These are phyloP conservation scores for Drosophila mayri DNA, from an alignment of 1,140 invertebrate genomes.

Conservation along the genomic window DNA sequence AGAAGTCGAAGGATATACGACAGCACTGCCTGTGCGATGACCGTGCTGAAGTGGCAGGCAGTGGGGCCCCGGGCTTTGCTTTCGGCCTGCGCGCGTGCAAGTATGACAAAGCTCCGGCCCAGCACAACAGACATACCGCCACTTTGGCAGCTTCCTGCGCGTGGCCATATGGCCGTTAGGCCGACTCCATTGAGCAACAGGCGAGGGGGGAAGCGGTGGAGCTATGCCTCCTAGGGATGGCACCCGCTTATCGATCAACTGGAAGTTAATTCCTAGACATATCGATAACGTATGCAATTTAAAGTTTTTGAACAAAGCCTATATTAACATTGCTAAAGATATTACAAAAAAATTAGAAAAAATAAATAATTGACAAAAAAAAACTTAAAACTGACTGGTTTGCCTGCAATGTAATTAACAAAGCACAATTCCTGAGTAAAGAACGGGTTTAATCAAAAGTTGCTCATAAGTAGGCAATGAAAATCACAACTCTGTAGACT, in stretches of 20 bases:
- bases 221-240: slow-evolving; percentile 13
- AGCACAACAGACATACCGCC: slow-evolving; percentile 4
- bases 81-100: slow-evolving; percentile 61
- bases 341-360: too few relatives aligned
- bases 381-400: neutral
- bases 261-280: neutral
- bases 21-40: slow-evolving; percentile 10
- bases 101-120: slow-evolving; percentile 57
- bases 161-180: slow-evolving; percentile 50
- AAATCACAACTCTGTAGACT: neutral
- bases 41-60: slow-evolving; percentile 53
- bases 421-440: neutral
- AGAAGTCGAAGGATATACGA: too few relatives aligned
- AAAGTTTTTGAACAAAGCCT: too few relatives aligned
- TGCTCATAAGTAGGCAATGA: neutral
- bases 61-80: slow-evolving; percentile 60
- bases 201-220: slow-evolving; percentile 5
- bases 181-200: slow-evolving; percentile 46
- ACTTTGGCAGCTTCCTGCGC: slow-evolving; percentile 60
- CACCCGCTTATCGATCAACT: slow-evolving; percentile 11
- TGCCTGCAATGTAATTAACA: neutral
- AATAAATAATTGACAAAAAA: too few relatives aligned
- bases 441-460: too few relatives aligned
- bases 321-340: too few relatives aligned
- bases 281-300: neutral